phyloP scores from a whole-genome alignment of 2,888 invertebrate genomes.

The Eupithecia tripunctaria region DNA sequence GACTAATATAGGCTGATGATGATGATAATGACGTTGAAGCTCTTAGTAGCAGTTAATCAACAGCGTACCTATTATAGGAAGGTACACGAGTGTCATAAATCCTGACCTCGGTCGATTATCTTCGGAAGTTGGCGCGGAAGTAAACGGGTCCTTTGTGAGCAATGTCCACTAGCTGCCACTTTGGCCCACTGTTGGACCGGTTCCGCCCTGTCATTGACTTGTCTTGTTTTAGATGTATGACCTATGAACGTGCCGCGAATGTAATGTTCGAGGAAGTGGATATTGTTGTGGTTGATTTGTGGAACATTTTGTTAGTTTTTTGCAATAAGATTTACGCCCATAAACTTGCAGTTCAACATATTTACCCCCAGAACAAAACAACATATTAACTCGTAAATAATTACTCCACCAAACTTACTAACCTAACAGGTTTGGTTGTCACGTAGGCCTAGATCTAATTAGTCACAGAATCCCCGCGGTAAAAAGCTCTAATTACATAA shows the following conservation, averaged over 20 bases:
- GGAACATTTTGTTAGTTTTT: background rate
- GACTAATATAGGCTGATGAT: too few relatives aligned
- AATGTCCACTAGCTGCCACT: conserved; percentile 45
- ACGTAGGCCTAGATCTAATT: too few relatives aligned
- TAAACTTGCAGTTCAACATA: background rate
- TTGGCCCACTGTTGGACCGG: conserved; percentile 52
- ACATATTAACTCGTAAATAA: background rate
- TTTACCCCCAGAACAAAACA: background rate
- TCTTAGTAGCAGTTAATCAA: background rate
- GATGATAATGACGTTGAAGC: too few relatives aligned
- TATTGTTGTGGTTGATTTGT: conserved; percentile 23
- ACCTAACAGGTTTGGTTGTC: too few relatives aligned
- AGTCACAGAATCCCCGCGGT: too few relatives aligned
- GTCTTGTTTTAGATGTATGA: conserved; percentile 46
- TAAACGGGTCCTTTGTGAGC: conserved; percentile 49
- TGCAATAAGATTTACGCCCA: background rate
- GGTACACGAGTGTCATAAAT: conserved; percentile 20
- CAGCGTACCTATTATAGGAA: background rate
- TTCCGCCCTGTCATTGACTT: conserved; percentile 59
- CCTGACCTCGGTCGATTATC: conserved; percentile 58
- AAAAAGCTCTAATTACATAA: too few relatives aligned
- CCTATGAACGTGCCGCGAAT: conserved; percentile 54
- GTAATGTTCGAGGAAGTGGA: conserved; percentile 32
- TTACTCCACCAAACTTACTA: too few relatives aligned
- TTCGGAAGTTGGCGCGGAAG: conserved; percentile 67